Conservation (phyloP, 2,113 vertebrate species). For the Paralichthys olivaceus region DNA sequence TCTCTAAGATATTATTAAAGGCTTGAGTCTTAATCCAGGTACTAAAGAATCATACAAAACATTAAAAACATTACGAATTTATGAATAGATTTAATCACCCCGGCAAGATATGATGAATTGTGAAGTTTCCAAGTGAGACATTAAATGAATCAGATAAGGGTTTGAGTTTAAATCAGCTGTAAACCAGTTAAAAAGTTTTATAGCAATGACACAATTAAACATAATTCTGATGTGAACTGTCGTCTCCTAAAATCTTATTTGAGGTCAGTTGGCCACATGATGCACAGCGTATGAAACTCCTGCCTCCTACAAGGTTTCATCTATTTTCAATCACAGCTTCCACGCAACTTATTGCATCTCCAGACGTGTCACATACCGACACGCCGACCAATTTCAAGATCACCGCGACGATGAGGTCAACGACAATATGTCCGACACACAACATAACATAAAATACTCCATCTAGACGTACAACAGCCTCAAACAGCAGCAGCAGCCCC, state of each 20-base stretch:
- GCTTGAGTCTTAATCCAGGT: constrained; percentile 27
- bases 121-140: constrained; percentile 19
- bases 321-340: constrained; percentile 38
- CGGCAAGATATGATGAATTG: constrained; percentile 13
- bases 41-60: constrained; percentile 27
- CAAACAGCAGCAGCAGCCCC: constrained; percentile 31
- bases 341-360: constrained; percentile 9
- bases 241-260: constrained; percentile 1
- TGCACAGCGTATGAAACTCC: constrained; percentile 41
- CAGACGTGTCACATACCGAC: constrained; percentile 12
- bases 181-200: constrained; percentile 17
- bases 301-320: constrained; percentile 10
- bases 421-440: constrained; percentile 8
- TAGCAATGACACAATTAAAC: constrained; percentile 19
- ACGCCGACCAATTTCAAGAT: constrained; percentile 18
- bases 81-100: constrained; percentile 21
- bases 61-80: constrained; percentile 27
- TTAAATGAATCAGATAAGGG: constrained; percentile 19
- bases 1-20: constrained; percentile 27
- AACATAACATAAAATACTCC: constrained; percentile 20
- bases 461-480: constrained; percentile 30
- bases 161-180: constrained; percentile 1
- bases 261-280: constrained; percentile 46
- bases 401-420: not conserved
- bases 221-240: not conserved